These are phyloP conservation scores for Cephus runcator DNA, from an alignment of 2,888 invertebrate genomes.

Conservation along the genomic window DNA sequence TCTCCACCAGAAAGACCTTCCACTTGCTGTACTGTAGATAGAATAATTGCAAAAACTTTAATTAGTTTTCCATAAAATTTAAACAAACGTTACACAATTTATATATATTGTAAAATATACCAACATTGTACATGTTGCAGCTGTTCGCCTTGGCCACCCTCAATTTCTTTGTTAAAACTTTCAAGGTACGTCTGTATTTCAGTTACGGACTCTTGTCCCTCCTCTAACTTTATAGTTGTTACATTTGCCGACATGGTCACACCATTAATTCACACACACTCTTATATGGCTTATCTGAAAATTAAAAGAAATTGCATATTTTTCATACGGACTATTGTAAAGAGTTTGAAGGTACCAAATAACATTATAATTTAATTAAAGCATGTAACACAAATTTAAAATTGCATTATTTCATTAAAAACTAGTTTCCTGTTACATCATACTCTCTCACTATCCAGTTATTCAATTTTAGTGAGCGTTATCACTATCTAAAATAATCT, in stretches of 20 bases:
- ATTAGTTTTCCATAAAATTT: background rate
- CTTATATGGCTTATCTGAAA: background rate
- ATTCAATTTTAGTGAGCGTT: background rate
- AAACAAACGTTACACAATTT: background rate
- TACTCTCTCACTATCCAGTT: background rate
- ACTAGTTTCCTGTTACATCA: background rate
- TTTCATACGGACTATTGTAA: background rate
- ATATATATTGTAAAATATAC: slow-evolving; percentile 24
- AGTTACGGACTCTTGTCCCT: slow-evolving; percentile 69
- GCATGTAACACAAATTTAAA: background rate
- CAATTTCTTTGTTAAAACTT: slow-evolving; percentile 85
- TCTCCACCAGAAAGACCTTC: slow-evolving; percentile 66
- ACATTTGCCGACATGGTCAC: slow-evolving; percentile 58
- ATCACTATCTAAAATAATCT: background rate
- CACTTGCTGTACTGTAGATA: slow-evolving; percentile 59
- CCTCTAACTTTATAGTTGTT: slow-evolving; percentile 60
- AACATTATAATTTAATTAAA: background rate
- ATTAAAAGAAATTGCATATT: background rate
- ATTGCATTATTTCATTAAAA: background rate
- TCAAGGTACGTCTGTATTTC: slow-evolving; percentile 85
- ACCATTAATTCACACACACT: slow-evolving; percentile 31
- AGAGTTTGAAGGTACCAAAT: background rate
- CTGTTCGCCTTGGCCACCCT: slow-evolving; percentile 68
- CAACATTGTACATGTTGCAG: slow-evolving; percentile 62
- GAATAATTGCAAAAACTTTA: background rate